Conservation (phyloP, 2,797 vertebrate species). For the Tokudaia muenninki region DNA sequence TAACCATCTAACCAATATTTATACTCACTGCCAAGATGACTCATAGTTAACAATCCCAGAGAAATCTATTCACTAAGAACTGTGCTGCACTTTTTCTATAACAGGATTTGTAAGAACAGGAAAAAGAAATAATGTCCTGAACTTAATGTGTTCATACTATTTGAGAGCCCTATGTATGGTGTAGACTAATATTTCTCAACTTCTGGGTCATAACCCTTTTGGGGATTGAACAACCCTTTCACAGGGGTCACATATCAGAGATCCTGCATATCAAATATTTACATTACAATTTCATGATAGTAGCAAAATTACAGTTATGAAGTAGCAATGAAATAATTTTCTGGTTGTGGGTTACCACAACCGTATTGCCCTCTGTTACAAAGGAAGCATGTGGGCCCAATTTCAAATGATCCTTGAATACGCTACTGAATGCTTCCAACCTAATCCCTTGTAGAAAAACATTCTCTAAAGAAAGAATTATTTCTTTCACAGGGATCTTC, state of each 20-base stretch:
- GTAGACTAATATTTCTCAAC: not conserved
- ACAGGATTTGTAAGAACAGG: not conserved
- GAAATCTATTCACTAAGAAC: not conserved
- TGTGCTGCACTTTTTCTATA: not conserved
- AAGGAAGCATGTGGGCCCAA: not conserved
- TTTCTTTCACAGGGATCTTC: not conserved
- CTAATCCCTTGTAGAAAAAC: not conserved
- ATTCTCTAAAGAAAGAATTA: not conserved
- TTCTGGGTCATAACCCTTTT: not conserved
- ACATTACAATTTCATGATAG: not conserved
- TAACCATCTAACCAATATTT: not conserved
- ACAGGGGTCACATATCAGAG: not conserved
- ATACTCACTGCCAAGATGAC: not conserved
- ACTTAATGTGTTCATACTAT: not conserved
- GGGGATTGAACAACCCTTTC: not conserved
- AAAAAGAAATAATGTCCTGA: not conserved
- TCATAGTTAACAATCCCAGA: not conserved
- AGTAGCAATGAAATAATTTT: not conserved
- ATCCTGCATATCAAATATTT: not conserved
- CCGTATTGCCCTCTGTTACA: conserved; percentile 1
- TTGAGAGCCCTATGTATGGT: not conserved
- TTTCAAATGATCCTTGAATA: not conserved
- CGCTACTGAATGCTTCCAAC: not conserved
- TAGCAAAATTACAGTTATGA: not conserved
- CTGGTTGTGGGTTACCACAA: not conserved